phyloP scores from a whole-genome alignment of 2,797 vertebrate species.

The Poecilia picta region DNA sequence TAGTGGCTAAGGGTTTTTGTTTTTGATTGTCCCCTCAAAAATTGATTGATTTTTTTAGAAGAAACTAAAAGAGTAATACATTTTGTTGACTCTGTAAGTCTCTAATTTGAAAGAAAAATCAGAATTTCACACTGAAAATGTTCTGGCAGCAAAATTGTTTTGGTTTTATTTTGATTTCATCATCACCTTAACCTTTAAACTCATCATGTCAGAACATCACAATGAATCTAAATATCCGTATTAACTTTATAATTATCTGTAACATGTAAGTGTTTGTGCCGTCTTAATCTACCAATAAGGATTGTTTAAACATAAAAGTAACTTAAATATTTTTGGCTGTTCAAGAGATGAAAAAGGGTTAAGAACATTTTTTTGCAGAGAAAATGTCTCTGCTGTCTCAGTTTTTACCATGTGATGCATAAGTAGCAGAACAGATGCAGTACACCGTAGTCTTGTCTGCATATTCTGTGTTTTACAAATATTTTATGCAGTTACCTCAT shows the following conservation, averaged over 20 bases:
- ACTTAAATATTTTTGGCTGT: too few relatives aligned
- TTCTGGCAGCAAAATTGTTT: neutral
- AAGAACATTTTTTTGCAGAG: neutral
- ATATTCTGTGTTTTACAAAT: neutral
- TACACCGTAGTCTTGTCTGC: neutral
- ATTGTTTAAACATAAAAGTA: neutral
- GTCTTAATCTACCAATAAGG: neutral
- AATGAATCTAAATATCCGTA: neutral
- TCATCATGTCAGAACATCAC: neutral
- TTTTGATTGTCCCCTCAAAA: too few relatives aligned
- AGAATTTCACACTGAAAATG: neutral
- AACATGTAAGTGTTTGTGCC: neutral
- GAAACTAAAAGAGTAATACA: too few relatives aligned
- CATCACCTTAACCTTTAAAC: neutral
- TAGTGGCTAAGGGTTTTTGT: too few relatives aligned
- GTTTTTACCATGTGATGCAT: neutral
- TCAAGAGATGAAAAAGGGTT: neutral
- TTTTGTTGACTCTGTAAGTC: neutral
- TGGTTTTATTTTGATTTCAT: neutral
- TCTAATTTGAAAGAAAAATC: neutral
- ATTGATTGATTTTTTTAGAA: too few relatives aligned
- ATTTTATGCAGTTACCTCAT: conserved; percentile 7
- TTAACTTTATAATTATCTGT: neutral
- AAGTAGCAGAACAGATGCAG: neutral
- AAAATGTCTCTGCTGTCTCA: neutral